Evolutionary conservation across 2,888 invertebrate species (phyloP).

Genomic region (Acanthococcus lagerstroemiae): DNA sequence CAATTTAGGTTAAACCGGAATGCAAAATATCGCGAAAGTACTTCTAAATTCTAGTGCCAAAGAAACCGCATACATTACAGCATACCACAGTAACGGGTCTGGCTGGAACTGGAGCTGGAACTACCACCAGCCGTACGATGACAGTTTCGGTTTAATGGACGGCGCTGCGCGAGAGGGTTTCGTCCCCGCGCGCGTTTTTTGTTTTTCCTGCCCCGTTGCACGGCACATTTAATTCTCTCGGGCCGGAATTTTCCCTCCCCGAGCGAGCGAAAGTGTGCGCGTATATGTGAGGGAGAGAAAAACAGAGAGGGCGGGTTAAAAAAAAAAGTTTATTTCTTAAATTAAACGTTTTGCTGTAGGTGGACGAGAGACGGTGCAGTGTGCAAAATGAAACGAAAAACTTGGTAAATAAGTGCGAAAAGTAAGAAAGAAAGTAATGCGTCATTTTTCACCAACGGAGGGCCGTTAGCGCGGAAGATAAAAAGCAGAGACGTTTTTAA

Average conservation of each 20-base stretch:
- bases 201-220: too few relatives aligned
- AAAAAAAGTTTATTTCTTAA: slow-evolving; percentile 24
- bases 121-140: too few relatives aligned
- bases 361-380: background rate
- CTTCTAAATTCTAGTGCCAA: slow-evolving; percentile 16
- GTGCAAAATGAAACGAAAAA: background rate
- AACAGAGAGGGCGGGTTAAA: too few relatives aligned
- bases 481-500: slow-evolving; percentile 26
- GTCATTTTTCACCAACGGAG: slow-evolving; percentile 13
- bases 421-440: slow-evolving; percentile 13
- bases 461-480: slow-evolving; percentile 14
- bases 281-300: too few relatives aligned
- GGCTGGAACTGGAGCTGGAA: too few relatives aligned
- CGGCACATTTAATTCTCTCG: too few relatives aligned
- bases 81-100: slow-evolving; percentile 20
- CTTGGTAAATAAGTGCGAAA: background rate
- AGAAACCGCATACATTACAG: slow-evolving; percentile 27
- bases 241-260: too few relatives aligned
- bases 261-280: too few relatives aligned
- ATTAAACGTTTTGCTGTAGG: slow-evolving; percentile 26
- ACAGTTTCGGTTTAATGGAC: too few relatives aligned
- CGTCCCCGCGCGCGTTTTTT: too few relatives aligned
- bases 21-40: slow-evolving; percentile 23
- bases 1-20: slow-evolving; percentile 4
- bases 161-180: too few relatives aligned